Conservation (phyloP, 1,140 invertebrate genomes). For the Chironomus striatipennis region DNA sequence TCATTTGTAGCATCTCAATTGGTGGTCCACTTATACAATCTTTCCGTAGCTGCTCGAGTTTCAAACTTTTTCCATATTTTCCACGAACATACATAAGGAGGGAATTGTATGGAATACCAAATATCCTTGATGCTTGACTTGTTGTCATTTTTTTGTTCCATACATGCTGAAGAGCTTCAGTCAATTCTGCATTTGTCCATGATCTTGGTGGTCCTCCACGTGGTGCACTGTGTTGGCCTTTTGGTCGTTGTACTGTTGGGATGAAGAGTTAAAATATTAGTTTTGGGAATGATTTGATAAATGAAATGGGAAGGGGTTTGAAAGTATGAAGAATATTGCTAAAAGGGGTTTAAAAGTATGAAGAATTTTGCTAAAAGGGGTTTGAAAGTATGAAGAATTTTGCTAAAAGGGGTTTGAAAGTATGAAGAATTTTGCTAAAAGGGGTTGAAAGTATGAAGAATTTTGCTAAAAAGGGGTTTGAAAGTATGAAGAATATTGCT, state of each 20-base stretch:
- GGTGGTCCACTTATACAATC: constrained; percentile 69
- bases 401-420: no score
- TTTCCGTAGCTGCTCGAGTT: constrained; percentile 75
- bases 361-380: no score
- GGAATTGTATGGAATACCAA: constrained; percentile 86
- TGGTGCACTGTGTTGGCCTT: constrained; percentile 80
- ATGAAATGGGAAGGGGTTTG: no score
- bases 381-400: no score
- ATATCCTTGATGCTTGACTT: constrained; percentile 78
- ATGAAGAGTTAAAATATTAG: no score
- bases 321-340: no score
- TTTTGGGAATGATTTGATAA: no score
- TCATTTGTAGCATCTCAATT: constrained; percentile 58
- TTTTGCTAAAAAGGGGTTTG: no score
- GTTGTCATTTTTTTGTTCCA: constrained; percentile 95
- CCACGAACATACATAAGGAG: constrained; percentile 86
- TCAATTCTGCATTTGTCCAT: constrained; percentile 83
- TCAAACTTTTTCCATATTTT: constrained; percentile 82
- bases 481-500: no score
- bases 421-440: no score
- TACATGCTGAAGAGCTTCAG: constrained; percentile 78
- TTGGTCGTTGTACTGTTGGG: constrained; percentile 58
- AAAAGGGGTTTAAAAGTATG: no score
- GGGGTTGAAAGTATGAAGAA: no score
- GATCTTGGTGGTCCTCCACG: constrained; percentile 77